A percentile compares a stretch with the other conserved stretches of the same genome.
Conservation (phyloP, 2,797 vertebrate genomes). For the Eidolon dupreanum region DNA sequence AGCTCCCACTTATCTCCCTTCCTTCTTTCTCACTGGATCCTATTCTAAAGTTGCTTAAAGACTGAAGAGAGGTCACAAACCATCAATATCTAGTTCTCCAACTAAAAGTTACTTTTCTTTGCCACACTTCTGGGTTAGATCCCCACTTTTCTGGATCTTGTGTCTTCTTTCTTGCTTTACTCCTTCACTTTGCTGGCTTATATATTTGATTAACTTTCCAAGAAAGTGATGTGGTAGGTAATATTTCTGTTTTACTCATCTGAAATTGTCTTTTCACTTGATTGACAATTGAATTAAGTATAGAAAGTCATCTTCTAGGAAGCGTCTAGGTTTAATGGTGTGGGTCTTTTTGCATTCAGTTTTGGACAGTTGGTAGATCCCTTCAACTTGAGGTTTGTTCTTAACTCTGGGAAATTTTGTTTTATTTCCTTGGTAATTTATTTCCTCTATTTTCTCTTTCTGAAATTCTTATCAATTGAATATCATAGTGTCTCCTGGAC, state of each 20-base stretch:
- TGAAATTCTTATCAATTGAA: neutral
- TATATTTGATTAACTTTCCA: neutral
- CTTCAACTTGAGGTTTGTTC: neutral
- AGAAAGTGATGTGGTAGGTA: neutral
- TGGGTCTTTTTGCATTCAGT: neutral
- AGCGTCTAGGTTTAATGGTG: neutral
- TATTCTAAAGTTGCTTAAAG: no score
- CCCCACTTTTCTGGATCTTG: neutral
- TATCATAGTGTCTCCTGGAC: neutral
- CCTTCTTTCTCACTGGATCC: neutral
- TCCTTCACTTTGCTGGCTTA: neutral
- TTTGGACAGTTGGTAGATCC: neutral
- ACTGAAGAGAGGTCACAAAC: neutral
- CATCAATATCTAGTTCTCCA: neutral
- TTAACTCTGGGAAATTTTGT: neutral
- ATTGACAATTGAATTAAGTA: no score
- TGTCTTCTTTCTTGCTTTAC: neutral
- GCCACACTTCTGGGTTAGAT: fast-evolving
- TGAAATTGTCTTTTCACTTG: no score
- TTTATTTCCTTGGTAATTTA: neutral
- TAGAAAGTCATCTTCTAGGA: neutral
- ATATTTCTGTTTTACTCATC: neutral
- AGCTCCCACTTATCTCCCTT: neutral
- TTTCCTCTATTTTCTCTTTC: neutral
- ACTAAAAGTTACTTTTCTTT: no score